Evolutionary conservation across 2,888 invertebrate genomes (phyloP).

Genomic region (Nemotelus pantherinus): DNA sequence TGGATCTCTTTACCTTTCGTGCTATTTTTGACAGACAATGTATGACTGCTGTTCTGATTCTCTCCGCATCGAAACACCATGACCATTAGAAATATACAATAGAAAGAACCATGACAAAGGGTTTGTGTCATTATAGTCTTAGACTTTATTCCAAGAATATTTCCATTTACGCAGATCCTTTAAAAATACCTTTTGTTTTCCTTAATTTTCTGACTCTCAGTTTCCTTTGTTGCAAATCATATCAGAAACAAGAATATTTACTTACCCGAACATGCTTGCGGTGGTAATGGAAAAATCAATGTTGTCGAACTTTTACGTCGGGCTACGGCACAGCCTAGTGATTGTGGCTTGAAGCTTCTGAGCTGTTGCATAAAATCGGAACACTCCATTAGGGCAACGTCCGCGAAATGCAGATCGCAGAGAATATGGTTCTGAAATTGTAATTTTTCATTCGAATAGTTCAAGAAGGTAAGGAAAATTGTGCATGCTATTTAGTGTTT

Average conservation of each 20-base stretch:
- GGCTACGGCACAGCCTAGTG: conserved; percentile 93
- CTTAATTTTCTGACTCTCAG: no score
- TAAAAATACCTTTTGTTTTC: no score
- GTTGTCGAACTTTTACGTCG: conserved; percentile 93
- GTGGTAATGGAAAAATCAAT: conserved; percentile 91
- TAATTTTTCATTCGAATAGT: background rate
- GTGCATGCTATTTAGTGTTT: background rate
- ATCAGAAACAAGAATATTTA: conserved; percentile 39
- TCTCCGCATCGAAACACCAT: no score
- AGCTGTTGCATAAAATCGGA: conserved; percentile 97
- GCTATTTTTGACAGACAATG: no score
- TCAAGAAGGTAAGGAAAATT: conserved; percentile 34
- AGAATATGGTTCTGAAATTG: conserved; percentile 82
- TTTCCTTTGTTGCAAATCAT: no score
- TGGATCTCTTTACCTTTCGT: no score
- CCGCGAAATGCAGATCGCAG: conserved; percentile 95
- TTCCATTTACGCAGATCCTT: no score
- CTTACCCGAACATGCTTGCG: conserved; percentile 92
- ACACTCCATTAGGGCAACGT: conserved; percentile 97
- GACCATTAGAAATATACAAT: no score
- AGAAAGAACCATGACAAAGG: no score
- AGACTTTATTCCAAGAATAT: no score
- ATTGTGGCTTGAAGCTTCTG: conserved; percentile 94
- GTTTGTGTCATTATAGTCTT: no score
- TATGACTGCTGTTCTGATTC: no score